Percentiles rank a stretch among this genome's conserved stretches.
phyloP scores from a whole-genome alignment of 2,797 vertebrate genomes.

The Gymnothorax reevesii region DNA sequence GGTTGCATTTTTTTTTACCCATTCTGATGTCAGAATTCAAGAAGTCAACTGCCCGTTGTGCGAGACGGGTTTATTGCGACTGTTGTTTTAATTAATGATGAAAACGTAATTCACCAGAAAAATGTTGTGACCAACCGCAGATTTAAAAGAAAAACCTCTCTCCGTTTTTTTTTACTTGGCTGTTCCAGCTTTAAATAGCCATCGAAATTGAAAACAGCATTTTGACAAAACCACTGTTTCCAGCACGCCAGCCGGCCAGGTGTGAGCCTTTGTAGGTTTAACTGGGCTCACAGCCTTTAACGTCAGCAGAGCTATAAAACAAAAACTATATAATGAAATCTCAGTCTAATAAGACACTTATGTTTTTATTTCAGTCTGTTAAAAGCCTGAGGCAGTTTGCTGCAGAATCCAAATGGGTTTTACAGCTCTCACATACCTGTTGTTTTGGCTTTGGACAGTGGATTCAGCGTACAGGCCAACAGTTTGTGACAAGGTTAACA shows the following conservation, averaged over 20 bases:
- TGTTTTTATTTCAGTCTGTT: slow-evolving; percentile 40
- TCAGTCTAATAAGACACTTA: slow-evolving; percentile 56
- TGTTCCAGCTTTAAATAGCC: slow-evolving; percentile 12
- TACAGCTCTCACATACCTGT: slow-evolving; percentile 21
- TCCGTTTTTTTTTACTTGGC: not conserved
- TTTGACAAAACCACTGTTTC: not conserved
- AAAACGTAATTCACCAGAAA: not conserved
- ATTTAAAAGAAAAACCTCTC: not conserved
- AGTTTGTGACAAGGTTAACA: slow-evolving; percentile 65
- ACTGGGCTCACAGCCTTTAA: slow-evolving; percentile 46
- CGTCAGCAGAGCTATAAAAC: slow-evolving; percentile 52
- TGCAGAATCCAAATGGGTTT: slow-evolving; percentile 19
- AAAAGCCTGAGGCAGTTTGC: slow-evolving; percentile 8
- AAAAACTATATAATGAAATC: slow-evolving; percentile 53
- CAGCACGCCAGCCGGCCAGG: slow-evolving; percentile 8
- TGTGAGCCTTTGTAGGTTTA: slow-evolving; percentile 36
- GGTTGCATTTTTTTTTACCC: not conserved
- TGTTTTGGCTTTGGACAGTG: slow-evolving; percentile 8
- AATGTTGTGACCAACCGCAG: not conserved
- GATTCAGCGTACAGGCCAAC: slow-evolving; percentile 50
- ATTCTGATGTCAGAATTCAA: not conserved
- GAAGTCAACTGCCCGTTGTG: not conserved
- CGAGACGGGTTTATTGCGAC: not conserved
- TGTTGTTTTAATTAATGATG: slow-evolving; percentile 14
- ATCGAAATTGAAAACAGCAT: slow-evolving; percentile 12